Conservation (phyloP, 2,888 invertebrate genomes). For the Conus canariensis region DNA sequence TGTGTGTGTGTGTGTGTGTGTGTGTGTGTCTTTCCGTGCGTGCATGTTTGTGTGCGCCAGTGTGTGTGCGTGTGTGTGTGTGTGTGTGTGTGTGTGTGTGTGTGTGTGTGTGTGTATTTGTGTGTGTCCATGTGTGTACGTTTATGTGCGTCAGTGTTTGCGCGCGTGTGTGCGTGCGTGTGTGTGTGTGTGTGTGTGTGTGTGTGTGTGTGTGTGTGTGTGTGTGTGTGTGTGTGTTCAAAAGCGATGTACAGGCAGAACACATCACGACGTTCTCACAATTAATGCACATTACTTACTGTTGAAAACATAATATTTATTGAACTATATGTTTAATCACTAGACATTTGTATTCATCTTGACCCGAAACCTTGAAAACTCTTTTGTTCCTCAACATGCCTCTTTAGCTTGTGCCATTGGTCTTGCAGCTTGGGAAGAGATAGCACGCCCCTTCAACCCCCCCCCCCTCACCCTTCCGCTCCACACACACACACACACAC, state of each 20-base stretch:
- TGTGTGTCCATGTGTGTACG: not conserved
- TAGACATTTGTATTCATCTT: no score
- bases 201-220: constrained; percentile 21
- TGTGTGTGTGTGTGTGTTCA: constrained; percentile 6
- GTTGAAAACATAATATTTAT: no score
- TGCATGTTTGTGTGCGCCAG: not conserved
- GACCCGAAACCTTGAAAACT: no score
- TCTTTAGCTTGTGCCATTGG: no score
- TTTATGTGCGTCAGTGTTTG: not conserved
- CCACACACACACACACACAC: not conserved
- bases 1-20: not conserved
- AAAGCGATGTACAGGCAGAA: not conserved
- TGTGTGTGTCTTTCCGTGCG: not conserved
- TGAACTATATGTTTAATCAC: no score
- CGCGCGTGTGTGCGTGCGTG: not conserved
- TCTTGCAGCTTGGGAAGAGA: no score
- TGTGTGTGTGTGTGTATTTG: not conserved
- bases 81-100: not conserved
- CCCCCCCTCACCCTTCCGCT: not conserved
- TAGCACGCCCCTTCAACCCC: not conserved
- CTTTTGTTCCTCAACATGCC: no score
- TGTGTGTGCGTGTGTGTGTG: constrained; percentile 1
- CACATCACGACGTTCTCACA: not conserved
- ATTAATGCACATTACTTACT: no score
- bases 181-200: constrained; percentile 7